phyloP scores from a whole-genome alignment of 1,140 invertebrate species.

The Aphidius gifuensis region DNA sequence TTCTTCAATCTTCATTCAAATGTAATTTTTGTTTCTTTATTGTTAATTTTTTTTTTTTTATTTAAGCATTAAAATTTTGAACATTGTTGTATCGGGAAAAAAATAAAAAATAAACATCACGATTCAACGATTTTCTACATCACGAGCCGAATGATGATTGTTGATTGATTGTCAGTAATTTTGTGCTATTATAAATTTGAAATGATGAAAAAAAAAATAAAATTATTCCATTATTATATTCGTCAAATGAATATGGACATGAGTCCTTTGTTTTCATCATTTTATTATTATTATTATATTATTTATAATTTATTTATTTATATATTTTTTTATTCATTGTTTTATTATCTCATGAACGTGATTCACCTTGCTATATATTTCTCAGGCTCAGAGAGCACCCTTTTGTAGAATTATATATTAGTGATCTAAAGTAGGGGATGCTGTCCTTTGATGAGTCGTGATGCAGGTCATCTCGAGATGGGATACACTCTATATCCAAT shows the following conservation, averaged over 20 bases:
- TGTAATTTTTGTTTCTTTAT: conserved; percentile 14
- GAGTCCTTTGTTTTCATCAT: too few relatives aligned
- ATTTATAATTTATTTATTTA: neutral
- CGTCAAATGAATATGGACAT: too few relatives aligned
- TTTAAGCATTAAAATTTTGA: neutral
- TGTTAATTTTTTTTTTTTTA: neutral
- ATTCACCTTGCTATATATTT: conserved; percentile 15
- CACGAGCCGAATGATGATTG: conserved; percentile 23
- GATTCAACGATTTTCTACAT: conserved; percentile 23
- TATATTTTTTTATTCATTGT: neutral
- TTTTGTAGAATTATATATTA: conserved; percentile 7
- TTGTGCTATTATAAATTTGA: conserved; percentile 10
- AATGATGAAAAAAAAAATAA: neutral
- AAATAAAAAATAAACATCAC: conserved; percentile 5
- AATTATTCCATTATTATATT: too few relatives aligned
- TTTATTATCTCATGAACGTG: conserved; percentile 4
- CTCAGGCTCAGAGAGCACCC: conserved; percentile 25
- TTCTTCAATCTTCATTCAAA: conserved; percentile 17
- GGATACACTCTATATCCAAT: neutral
- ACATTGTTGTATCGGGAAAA: conserved; percentile 4
- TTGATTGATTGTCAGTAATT: conserved; percentile 26
- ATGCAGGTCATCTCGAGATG: conserved; percentile 24
- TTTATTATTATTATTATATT: neutral
- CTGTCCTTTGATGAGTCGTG: conserved; percentile 14
- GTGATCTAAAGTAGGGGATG: conserved; percentile 22